Conservation (phyloP, 2,888 invertebrate species). For the Matsumyia berberina region DNA sequence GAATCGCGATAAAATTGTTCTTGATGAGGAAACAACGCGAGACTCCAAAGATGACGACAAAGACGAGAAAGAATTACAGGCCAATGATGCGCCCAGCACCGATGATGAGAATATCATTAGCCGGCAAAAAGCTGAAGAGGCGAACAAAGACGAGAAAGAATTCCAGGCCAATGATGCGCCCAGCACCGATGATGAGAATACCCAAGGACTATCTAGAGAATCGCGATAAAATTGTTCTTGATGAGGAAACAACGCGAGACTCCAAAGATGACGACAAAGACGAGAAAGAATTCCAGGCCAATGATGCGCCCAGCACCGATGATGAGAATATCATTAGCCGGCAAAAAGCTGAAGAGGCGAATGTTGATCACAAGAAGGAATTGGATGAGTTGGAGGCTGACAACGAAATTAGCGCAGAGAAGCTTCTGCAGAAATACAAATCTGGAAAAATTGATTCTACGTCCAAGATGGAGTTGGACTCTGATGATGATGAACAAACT, state of each 20-base stretch:
- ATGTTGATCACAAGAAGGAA: conserved; percentile 88
- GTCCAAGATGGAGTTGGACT: conserved; percentile 84
- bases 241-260: no score
- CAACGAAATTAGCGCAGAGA: conserved; percentile 92
- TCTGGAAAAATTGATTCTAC: conserved; percentile 83
- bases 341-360: conserved; percentile 87
- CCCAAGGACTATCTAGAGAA: no score
- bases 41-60: conserved; percentile 78
- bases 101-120: conserved; percentile 91
- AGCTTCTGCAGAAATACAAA: conserved; percentile 90
- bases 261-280: conserved; percentile 78
- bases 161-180: conserved; percentile 88
- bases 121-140: conserved; percentile 88
- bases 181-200: conserved; percentile 90
- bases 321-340: conserved; percentile 90
- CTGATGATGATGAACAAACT: conserved; percentile 81
- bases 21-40: conserved; percentile 83
- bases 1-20: conserved; percentile 87
- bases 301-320: conserved; percentile 88
- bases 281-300: conserved; percentile 87
- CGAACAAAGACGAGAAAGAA: conserved; percentile 88
- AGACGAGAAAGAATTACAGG: conserved; percentile 86
- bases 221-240: no score
- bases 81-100: conserved; percentile 87
- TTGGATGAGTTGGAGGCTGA: conserved; percentile 91